Evolutionary conservation across 2,113 vertebrate genomes (phyloP), one percentile per base, ranked within the genome.

Genomic region (Zeus faber): DNA sequence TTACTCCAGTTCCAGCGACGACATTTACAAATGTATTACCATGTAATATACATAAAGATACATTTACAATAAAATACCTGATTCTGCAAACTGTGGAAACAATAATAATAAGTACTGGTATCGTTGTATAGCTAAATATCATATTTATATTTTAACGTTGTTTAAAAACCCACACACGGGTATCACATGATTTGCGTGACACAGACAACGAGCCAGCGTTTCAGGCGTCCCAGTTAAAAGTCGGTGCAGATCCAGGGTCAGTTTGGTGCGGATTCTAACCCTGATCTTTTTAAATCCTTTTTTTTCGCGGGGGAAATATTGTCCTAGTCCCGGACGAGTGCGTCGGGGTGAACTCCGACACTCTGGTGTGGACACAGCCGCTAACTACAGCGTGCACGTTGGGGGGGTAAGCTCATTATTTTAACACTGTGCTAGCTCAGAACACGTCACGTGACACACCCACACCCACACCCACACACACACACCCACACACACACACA

Each of bases 1-100:
- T 74, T 44, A 72, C 55, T 77, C 39, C 43, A 58, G 26, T 26
- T 58, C 20, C 49, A 21, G 31, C 72, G 62, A 66, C 63, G 67
- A 76, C 75, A 71, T 79, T 72, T 80, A 80, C 56, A 82, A 78
- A 74, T 55, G 75, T 66, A 75, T 84, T 73, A 78, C 64, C 6
- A 51, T 49, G 67, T 76, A 79, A 77, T 72, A 80, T 72, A 62
- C 66, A 65, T 67, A 65, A 72, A 65, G 62, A 82, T 67, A 82
- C 74, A 54, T 72, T 67, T 75, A 88, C 72, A 77, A 76, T 65
- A 81, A 83, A 80, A 85, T 83, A 82, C 79, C 75, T 76, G 70
- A 86, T 79, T 77, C 55, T 80, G 60, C 58, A 72, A 70, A 84
- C 72, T 72, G 76, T 67, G 62, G 27, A 64, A 69, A 77, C 73